Evolutionary conservation across 1,140 invertebrate species (phyloP).

Genomic region (Mercenaria mercenaria): DNA sequence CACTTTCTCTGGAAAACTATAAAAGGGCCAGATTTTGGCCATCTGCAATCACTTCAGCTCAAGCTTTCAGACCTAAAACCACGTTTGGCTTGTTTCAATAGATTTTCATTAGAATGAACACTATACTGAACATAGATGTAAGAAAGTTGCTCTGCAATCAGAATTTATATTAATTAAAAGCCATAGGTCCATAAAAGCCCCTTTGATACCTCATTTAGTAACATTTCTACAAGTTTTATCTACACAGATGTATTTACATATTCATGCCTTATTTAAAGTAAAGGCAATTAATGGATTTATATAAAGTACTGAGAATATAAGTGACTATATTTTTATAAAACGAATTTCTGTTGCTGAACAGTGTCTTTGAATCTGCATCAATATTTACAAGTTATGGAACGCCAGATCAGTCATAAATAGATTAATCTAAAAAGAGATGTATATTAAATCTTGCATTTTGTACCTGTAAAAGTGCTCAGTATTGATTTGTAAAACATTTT

Average conservation of each 20-base stretch:
- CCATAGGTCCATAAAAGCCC: too few species aligned
- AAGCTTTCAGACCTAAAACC: neutral
- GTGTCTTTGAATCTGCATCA: neutral
- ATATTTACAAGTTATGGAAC: neutral
- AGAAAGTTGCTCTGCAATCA: too few species aligned
- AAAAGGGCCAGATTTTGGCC: neutral
- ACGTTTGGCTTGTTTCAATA: neutral
- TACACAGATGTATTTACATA: neutral
- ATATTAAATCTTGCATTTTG: neutral
- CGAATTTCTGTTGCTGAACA: neutral
- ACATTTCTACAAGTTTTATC: neutral
- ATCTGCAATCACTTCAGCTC: neutral
- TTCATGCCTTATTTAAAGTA: neutral
- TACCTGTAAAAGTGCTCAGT: neutral
- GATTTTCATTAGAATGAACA: neutral
- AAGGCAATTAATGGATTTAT: neutral
- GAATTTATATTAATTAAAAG: too few species aligned
- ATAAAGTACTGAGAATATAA: too few species aligned
- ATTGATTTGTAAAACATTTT: neutral
- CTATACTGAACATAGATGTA: too few species aligned
- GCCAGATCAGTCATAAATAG: neutral
- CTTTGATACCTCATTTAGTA: neutral
- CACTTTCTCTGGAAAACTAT: neutral
- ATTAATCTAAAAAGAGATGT: neutral
- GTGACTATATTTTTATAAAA: too few species aligned